Evolutionary conservation across 2,888 invertebrate species (phyloP).

Genomic region (Rhamnusium bicolor): DNA sequence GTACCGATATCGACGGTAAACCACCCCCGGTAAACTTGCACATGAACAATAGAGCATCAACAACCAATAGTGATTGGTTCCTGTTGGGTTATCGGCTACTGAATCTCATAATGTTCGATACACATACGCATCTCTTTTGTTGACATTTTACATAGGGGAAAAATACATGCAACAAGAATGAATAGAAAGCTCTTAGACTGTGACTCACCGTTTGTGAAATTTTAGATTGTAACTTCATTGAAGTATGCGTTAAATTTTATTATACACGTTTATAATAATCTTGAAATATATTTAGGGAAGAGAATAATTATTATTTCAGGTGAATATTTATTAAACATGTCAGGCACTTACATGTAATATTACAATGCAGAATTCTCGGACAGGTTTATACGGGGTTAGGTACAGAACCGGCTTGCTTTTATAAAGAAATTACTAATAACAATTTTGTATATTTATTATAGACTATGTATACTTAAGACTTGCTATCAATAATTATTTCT

Average conservation of each 20-base stretch:
- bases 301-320: neutral
- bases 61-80: slow-evolving; percentile 66
- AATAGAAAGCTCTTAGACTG: slow-evolving; percentile 56
- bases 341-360: neutral
- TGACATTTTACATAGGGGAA: slow-evolving; percentile 56
- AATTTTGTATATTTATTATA: too few relatives aligned
- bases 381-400: too few relatives aligned
- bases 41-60: slow-evolving; percentile 62
- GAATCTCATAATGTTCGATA: slow-evolving; percentile 65
- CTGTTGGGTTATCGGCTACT: slow-evolving; percentile 64
- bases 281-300: neutral
- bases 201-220: slow-evolving; percentile 62
- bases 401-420: too few relatives aligned
- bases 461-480: too few relatives aligned
- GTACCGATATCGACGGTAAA: slow-evolving; percentile 45
- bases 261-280: neutral
- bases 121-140: slow-evolving; percentile 67
- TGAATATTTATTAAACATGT: neutral
- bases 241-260: slow-evolving; percentile 60
- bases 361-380: too few relatives aligned
- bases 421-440: too few relatives aligned
- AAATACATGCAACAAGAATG: slow-evolving; percentile 47
- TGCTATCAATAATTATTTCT: too few relatives aligned
- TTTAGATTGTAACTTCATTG: slow-evolving; percentile 58
- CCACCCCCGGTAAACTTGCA: slow-evolving; percentile 54